Evolutionary conservation across 2,113 vertebrate genomes (phyloP).

Genomic region (Actenoides hombroni): DNA sequence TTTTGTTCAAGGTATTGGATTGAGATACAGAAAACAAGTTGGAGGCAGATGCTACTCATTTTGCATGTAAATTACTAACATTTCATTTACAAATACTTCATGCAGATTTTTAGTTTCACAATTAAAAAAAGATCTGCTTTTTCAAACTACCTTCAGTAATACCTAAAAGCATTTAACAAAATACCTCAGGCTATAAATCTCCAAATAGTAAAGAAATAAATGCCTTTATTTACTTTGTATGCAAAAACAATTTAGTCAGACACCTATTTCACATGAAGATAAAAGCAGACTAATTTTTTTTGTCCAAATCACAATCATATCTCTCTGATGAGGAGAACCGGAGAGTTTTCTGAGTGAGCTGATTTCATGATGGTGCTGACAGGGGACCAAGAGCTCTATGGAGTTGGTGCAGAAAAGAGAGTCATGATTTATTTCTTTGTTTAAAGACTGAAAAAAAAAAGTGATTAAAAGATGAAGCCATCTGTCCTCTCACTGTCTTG

Average conservation of each 20-base stretch:
- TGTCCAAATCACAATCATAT: neutral
- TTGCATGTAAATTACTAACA: neutral
- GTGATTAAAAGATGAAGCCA: neutral
- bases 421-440: neutral
- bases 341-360: neutral
- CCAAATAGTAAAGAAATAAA: neutral
- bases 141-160: neutral
- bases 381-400: neutral
- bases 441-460: neutral
- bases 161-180: neutral
- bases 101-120: constrained; percentile 4
- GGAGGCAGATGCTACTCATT: neutral
- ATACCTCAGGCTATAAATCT: neutral
- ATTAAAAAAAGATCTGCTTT: neutral
- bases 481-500: neutral
- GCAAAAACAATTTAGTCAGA: neutral
- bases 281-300: neutral
- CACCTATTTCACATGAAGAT: neutral
- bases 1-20: neutral
- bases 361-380: neutral
- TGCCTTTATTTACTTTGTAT: neutral
- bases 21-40: neutral
- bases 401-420: neutral
- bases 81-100: neutral
- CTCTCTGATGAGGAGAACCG: neutral